Conservation (phyloP, 2,113 vertebrate species). For the Hyperoodon ampullatus region DNA sequence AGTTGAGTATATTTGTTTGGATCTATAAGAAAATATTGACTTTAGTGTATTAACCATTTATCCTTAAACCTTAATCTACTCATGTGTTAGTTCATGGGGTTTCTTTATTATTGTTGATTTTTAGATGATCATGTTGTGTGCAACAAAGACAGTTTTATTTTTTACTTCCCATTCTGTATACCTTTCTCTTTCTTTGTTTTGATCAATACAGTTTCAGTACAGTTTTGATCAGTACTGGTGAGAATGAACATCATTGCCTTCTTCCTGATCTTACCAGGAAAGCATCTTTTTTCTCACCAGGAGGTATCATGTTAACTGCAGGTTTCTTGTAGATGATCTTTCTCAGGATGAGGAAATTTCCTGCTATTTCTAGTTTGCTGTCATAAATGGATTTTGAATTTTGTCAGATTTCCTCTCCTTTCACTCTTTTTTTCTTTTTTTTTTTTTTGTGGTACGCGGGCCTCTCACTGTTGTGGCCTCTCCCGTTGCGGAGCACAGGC, state of each 20-base stretch:
- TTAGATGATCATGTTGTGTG: no score
- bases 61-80: no score
- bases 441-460: no score
- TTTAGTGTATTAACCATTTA: no score
- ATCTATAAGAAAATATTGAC: no score
- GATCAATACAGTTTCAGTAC: background rate
- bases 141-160: no score
- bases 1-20: no score
- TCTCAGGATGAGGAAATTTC: background rate
- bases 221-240: background rate
- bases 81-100: no score
- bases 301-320: background rate
- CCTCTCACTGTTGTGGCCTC: no score
- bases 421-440: no score
- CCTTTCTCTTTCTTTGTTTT: background rate
- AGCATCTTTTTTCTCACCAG: background rate
- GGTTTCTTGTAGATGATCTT: background rate
- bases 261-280: background rate
- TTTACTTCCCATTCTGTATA: background rate
- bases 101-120: no score
- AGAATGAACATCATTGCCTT: background rate
- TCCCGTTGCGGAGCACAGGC: no score
- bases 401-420: background rate
- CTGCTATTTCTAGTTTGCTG: background rate
- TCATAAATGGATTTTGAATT: background rate